Evolutionary conservation across 2,888 invertebrate species (phyloP), one percentile per base, ranked within the genome.

Genomic region (Criorhina ranunculi): DNA sequence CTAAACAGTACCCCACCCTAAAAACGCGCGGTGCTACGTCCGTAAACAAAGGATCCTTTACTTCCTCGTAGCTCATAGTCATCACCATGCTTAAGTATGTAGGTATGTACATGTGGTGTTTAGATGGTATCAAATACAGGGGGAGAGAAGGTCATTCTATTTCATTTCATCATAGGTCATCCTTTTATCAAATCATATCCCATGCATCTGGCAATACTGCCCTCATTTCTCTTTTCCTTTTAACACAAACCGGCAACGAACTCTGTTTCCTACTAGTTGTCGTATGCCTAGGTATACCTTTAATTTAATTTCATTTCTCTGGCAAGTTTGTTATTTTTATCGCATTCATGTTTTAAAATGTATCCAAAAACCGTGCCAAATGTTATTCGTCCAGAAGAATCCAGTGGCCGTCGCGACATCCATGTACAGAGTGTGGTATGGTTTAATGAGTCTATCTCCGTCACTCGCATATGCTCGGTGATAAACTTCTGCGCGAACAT

Each of bases 401-500:
- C 70, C 70, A 76, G 69, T 70, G 59, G 60, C 9, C 31, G 40
- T 31, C 29, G 60, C 66, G 29, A 62, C 40, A 59, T 49, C 33
- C 46, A 57, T n/a, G 42, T 57, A 75, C 57, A 62, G 67, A 46
- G 7, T 55, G 57, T 46, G 42, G 64, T 59, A 49, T 51, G 24
- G 64, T 40, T 15, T 53, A 42, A 29, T 60, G n/a, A 33, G n/a
- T 64, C 69, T 53, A 62, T 85, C 75, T 69, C 83, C 1, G 46
- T 85, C 70, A 37, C 64, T 70, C 73, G 0, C 51, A 35, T 15
- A 24, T 35, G 46, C 3, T 42, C 33, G 33, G 9, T 59, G n/a
- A 31, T 46, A 33, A 66, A 75, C 37, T 79, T 79, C 64, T 85
- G 85, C 85, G 80, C 85, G 66, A 77, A 70, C 80, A 76, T 53